Evolutionary conservation across 2,888 invertebrate genomes (phyloP).

Genomic region (Lepidocyrtinus sp.): DNA sequence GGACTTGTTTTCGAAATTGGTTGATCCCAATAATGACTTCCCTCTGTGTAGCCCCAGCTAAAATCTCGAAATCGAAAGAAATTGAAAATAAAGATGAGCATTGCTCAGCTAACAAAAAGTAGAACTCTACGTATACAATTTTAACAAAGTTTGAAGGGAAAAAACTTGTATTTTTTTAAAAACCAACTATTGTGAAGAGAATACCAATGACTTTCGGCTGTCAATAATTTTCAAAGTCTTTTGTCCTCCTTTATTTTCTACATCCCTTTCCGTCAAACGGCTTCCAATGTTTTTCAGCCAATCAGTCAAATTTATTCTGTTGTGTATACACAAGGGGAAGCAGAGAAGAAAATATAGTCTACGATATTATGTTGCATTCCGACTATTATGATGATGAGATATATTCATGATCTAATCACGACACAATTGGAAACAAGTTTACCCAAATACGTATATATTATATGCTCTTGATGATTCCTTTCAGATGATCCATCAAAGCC

Average conservation of each 20-base stretch:
- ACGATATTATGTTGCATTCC: slow-evolving; percentile 6
- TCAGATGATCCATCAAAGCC: slow-evolving; percentile 38
- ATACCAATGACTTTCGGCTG: slow-evolving; percentile 65
- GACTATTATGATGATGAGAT: slow-evolving; percentile 7
- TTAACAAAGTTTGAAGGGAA: neutral
- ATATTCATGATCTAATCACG: neutral
- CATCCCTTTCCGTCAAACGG: slow-evolving; percentile 34
- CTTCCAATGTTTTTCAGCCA: slow-evolving; percentile 51
- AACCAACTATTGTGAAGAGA: slow-evolving; percentile 33
- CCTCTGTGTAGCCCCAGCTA: neutral
- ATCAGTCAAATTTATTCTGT: slow-evolving; percentile 48
- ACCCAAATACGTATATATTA: neutral
- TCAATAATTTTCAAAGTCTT: slow-evolving; percentile 61
- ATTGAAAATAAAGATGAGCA: neutral
- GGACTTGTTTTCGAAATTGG: neutral
- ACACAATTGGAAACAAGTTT: slow-evolving; percentile 6
- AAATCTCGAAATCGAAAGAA: neutral
- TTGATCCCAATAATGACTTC: slow-evolving; percentile 3
- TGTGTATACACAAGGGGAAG: neutral
- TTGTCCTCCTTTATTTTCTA: slow-evolving; percentile 48
- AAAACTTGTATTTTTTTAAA: neutral
- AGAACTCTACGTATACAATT: slow-evolving; percentile 2
- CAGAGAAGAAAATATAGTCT: slow-evolving; percentile 24
- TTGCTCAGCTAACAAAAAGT: slow-evolving; percentile 1
- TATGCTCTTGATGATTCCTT: neutral